Evolutionary conservation across 2,888 invertebrate genomes (phyloP).

Genomic region (Steromphala cineraria): DNA sequence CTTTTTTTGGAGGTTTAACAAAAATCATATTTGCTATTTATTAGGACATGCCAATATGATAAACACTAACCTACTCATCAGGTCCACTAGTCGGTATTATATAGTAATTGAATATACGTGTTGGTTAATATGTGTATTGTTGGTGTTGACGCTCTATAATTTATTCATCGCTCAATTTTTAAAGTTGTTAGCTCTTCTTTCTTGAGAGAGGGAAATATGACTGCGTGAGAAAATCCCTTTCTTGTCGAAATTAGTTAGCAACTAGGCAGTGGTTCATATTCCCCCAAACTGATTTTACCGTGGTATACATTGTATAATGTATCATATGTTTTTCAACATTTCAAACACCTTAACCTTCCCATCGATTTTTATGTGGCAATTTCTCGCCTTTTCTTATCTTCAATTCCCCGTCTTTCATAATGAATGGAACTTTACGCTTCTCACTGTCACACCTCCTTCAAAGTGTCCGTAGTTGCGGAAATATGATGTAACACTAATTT

Average conservation of each 20-base stretch:
- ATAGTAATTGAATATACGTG: too few species aligned
- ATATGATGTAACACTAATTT: conserved; percentile 4
- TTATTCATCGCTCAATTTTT: not conserved
- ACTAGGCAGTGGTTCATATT: not conserved
- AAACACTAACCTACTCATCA: too few species aligned
- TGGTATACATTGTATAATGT: conserved; percentile 12
- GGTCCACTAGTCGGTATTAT: too few species aligned
- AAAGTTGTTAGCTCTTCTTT: not conserved
- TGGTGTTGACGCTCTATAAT: not conserved
- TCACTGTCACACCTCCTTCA: not conserved
- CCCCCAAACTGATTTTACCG: not conserved
- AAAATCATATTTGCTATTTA: too few species aligned
- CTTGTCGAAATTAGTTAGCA: conserved; percentile 16
- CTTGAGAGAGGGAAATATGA: not conserved
- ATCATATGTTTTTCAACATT: conserved; percentile 18
- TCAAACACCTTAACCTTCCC: not conserved
- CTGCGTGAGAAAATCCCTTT: not conserved
- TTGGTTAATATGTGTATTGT: too few species aligned
- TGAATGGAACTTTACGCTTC: not conserved
- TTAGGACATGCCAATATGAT: too few species aligned
- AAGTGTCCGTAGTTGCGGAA: not conserved
- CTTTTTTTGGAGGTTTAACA: too few species aligned
- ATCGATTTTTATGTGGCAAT: not conserved
- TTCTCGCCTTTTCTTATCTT: not conserved
- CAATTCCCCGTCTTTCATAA: not conserved